A percentile compares a stretch with the other conserved stretches of the same genome.
These are phyloP conservation scores for Actias luna DNA, from an alignment of 2,888 invertebrate species.

Conservation along the genomic window DNA sequence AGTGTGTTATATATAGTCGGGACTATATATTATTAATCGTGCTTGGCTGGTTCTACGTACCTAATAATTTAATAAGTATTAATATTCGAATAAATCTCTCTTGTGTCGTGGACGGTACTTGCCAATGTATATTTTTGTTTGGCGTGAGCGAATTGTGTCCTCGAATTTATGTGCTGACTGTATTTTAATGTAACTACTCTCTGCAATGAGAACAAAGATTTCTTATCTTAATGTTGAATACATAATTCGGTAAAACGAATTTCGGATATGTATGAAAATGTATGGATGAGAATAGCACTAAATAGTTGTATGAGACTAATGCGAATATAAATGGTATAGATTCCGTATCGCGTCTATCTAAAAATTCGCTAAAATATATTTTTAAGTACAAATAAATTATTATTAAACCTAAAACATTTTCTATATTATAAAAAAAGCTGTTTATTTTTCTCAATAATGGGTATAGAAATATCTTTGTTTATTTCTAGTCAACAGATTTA, in stretches of 20 bases:
- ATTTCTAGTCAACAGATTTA: constrained; percentile 16
- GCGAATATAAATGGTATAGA: no score
- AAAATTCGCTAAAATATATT: no score
- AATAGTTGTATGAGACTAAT: neutral
- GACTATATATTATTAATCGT: constrained; percentile 51
- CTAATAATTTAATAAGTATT: constrained; percentile 39
- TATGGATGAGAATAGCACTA: no score
- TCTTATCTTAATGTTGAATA: no score
- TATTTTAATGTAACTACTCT: neutral
- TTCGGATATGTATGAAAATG: no score
- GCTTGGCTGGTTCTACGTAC: constrained; percentile 59
- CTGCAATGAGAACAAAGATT: no score
- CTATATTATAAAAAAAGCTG: no score
- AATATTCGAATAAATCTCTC: constrained; percentile 26
- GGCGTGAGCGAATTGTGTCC: constrained; percentile 59
- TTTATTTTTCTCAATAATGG: neutral
- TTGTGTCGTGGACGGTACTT: constrained; percentile 40
- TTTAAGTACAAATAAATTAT: neutral
- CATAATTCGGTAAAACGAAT: no score
- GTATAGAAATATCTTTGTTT: neutral
- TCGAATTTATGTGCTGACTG: neutral
- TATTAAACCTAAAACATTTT: no score
- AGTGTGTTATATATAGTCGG: constrained; percentile 43
- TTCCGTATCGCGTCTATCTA: no score
- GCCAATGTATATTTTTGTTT: constrained; percentile 55